Conservation (phyloP, 1,140 invertebrate species). For the Tetramorium simillimum region DNA sequence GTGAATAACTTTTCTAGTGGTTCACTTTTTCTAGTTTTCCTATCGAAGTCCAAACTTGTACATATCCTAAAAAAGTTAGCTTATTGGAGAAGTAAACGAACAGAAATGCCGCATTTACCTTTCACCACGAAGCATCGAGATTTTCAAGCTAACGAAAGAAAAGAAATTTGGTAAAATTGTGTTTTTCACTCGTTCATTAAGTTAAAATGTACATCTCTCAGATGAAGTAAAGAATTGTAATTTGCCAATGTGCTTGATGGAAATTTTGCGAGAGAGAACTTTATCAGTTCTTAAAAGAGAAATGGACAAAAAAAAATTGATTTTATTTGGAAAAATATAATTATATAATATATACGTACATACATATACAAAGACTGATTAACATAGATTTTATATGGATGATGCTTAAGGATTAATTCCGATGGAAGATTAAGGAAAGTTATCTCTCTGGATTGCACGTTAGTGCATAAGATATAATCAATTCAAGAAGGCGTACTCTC, state of each 20-base stretch:
- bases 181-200: neutral
- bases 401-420: conserved; percentile 9
- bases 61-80: conserved; percentile 8
- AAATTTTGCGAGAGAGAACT: neutral
- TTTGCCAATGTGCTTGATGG: neutral
- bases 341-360: no score
- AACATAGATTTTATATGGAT: conserved; percentile 18
- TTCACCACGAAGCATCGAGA: conserved; percentile 15
- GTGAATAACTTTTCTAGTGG: conserved; percentile 54
- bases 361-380: no score
- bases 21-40: conserved; percentile 53
- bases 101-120: conserved; percentile 35
- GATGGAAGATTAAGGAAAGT: conserved; percentile 3
- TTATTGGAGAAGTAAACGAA: conserved; percentile 6
- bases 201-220: conserved; percentile 48
- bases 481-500: conserved; percentile 48
- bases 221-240: neutral
- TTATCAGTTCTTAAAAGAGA: neutral
- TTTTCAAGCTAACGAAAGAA: conserved; percentile 60
- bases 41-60: conserved; percentile 18
- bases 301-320: neutral
- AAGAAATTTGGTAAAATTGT: conserved; percentile 55
- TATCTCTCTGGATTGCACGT: conserved; percentile 20
- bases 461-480: conserved; percentile 40
- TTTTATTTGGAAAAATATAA: neutral